Conservation (phyloP, 2,113 vertebrate species). For the Pipa parva region DNA sequence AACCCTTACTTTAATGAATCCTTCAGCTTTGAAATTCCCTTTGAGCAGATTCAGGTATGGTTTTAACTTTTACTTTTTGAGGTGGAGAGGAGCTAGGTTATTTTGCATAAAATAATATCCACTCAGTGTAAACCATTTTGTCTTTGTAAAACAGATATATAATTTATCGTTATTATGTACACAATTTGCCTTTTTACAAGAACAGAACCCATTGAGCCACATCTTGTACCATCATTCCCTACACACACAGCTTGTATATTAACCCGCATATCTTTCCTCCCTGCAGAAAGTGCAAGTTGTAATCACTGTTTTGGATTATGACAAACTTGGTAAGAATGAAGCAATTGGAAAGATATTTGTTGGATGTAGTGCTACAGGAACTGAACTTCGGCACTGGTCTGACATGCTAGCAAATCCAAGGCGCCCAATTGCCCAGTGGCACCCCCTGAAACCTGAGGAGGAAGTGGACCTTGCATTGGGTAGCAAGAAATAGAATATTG, state of each 20-base stretch:
- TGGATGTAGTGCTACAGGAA: constrained; percentile 83
- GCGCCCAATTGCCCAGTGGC: constrained; percentile 95
- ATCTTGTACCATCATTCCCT: too few species aligned
- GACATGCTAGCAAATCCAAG: constrained; percentile 97
- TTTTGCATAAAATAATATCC: too few species aligned
- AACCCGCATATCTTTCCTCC: neutral
- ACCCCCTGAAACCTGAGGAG: constrained; percentile 93
- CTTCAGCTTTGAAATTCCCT: constrained; percentile 97
- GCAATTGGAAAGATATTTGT: constrained; percentile 96
- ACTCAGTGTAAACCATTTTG: too few species aligned
- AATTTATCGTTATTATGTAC: too few species aligned
- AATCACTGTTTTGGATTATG: constrained; percentile 95
- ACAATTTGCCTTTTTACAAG: too few species aligned
- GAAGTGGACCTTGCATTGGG: constrained; percentile 89
- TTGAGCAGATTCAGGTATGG: constrained; percentile 94
- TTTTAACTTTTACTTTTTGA: too few species aligned
- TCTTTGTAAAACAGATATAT: too few species aligned
- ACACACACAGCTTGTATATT: neutral
- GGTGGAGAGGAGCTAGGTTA: too few species aligned
- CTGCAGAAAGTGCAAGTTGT: constrained; percentile 91
- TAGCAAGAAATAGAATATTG: constrained; percentile 82
- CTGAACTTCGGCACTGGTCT: constrained; percentile 94
- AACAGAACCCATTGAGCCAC: too few species aligned
- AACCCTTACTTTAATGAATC: constrained; percentile 97
- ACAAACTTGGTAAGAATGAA: constrained; percentile 97